These are phyloP conservation scores for Drosophila ohnishii DNA, from an alignment of 1,140 invertebrate genomes.

Conservation along the genomic window DNA sequence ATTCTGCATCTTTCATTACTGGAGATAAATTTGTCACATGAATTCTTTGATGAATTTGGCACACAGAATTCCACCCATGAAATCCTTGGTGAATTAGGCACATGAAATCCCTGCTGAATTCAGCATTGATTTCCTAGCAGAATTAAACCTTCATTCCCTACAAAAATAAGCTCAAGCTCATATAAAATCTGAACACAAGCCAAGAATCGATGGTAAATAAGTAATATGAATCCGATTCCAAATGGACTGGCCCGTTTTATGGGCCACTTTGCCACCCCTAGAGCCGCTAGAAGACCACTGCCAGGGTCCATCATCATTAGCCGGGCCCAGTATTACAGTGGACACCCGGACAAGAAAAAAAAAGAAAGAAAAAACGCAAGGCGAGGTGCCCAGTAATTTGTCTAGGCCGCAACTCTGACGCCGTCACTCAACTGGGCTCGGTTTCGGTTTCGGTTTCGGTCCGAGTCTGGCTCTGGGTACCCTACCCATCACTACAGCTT, in stretches of 20 bases:
- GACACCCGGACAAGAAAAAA: slow-evolving; percentile 22
- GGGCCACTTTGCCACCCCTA: slow-evolving; percentile 21
- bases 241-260: not conserved
- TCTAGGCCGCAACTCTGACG: slow-evolving; percentile 44
- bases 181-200: not conserved
- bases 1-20: no score
- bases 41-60: no score
- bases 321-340: slow-evolving; percentile 33
- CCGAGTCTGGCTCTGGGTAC: not conserved
- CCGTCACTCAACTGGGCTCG: slow-evolving; percentile 46
- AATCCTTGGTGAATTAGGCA: not conserved
- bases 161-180: not conserved
- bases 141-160: not conserved
- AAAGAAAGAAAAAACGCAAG: not conserved
- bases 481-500: not conserved
- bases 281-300: slow-evolving; percentile 7
- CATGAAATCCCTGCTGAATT: not conserved
- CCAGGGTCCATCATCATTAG: slow-evolving; percentile 45
- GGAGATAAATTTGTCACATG: no score
- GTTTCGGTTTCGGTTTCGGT: not conserved
- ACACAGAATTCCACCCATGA: not conserved
- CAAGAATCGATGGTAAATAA: not conserved
- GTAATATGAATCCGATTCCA: slow-evolving; percentile 4
- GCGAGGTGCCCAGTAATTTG: slow-evolving; percentile 51
- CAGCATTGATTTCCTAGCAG: no score